Evolutionary conservation across 2,888 invertebrate species (phyloP).

Genomic region (Chirona hameri): DNA sequence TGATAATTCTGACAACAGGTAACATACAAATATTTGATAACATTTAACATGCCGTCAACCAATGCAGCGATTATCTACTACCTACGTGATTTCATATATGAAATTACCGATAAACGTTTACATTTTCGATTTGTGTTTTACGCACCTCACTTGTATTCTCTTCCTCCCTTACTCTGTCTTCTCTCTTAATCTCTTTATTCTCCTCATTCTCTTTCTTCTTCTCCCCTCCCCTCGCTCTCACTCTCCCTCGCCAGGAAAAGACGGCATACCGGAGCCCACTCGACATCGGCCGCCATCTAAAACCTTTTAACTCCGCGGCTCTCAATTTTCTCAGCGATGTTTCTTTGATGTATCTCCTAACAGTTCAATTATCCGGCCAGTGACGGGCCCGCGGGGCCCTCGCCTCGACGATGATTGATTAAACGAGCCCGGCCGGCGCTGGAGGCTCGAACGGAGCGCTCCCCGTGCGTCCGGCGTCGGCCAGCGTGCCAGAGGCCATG

Average conservation of each 20-base stretch:
- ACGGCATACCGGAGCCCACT: background rate
- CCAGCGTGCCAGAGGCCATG: background rate
- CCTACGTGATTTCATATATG: too few relatives aligned
- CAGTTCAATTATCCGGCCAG: background rate
- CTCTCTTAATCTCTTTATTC: background rate
- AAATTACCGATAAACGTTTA: too few relatives aligned
- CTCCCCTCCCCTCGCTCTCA: background rate
- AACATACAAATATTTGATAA: too few relatives aligned
- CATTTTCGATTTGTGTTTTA: too few relatives aligned
- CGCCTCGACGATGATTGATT: background rate
- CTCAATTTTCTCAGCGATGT: conserved; percentile 4
- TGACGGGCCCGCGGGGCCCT: background rate
- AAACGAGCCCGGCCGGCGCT: background rate
- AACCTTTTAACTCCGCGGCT: background rate
- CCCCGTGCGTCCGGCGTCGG: background rate
- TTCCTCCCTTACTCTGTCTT: background rate
- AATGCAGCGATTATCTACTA: too few relatives aligned
- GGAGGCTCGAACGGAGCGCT: background rate
- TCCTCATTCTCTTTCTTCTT: background rate
- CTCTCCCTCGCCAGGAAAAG: too few relatives aligned
- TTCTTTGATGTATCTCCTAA: conserved; percentile 29
- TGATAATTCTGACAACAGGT: too few relatives aligned
- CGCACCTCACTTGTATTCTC: too few relatives aligned
- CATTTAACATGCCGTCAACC: too few relatives aligned
- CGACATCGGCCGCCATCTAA: background rate